Conservation (phyloP, 2,113 vertebrate species). For the Pluvianellus socialis region DNA sequence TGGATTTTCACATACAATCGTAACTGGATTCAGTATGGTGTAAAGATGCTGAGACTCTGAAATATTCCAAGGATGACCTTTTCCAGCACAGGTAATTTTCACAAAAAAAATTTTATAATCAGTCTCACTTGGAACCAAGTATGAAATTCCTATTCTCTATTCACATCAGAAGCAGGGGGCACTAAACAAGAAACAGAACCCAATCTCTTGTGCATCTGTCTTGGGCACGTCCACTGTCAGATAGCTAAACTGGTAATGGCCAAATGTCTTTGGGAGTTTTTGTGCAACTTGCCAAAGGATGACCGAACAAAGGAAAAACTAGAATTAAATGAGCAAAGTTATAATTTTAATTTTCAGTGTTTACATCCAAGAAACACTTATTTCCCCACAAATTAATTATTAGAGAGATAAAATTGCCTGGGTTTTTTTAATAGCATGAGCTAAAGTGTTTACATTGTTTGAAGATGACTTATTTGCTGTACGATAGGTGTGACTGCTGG, state of each 20-base stretch:
- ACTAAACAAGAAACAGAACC: not conserved
- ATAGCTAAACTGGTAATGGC: not conserved
- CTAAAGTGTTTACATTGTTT: too few relatives aligned
- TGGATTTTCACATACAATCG: not conserved
- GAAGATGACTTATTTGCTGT: too few relatives aligned
- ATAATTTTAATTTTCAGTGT: not conserved
- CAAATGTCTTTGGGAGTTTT: not conserved
- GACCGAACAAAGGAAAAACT: not conserved
- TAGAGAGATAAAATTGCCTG: too few relatives aligned
- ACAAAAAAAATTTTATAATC: not conserved
- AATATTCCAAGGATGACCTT: not conserved
- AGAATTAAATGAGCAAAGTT: not conserved
- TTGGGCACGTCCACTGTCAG: not conserved
- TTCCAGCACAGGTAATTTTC: not conserved
- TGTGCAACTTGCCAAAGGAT: not conserved
- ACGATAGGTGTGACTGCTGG: too few relatives aligned
- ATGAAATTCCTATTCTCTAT: not conserved
- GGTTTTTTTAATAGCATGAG: too few relatives aligned
- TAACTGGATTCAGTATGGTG: not conserved
- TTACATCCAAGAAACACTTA: too few relatives aligned
- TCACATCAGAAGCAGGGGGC: not conserved
- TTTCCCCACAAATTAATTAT: too few relatives aligned
- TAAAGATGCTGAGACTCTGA: not conserved
- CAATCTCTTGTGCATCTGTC: not conserved
- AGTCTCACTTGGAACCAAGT: not conserved